Percentiles rank a stretch among this genome's conserved stretches.
Evolutionary conservation across 2,797 vertebrate species (phyloP).

Genomic region (Benthosema pterotum): DNA sequence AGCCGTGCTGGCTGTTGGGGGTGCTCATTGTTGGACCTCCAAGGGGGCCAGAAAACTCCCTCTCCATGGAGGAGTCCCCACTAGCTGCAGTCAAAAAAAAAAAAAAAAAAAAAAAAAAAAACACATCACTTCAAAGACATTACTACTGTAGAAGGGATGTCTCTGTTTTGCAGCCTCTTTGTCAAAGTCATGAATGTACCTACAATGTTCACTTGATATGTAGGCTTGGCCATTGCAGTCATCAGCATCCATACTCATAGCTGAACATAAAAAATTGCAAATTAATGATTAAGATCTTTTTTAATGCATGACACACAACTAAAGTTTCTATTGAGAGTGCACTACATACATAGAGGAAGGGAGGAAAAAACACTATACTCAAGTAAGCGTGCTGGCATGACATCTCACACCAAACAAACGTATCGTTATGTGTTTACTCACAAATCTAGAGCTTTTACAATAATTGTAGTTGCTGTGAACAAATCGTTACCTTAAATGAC

Average conservation of each 20-base stretch:
- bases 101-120: conserved; percentile 37
- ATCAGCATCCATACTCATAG: conserved; percentile 92
- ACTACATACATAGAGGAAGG: too few species aligned
- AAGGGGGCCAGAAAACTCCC: conserved; percentile 91
- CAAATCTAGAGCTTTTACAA: too few species aligned
- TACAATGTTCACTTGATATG: conserved; percentile 85
- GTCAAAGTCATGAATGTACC: background rate
- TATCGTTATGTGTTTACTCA: too few species aligned
- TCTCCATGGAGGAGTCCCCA: conserved; percentile 95
- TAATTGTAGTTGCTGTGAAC: too few species aligned
- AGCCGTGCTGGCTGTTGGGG: conserved; percentile 95
- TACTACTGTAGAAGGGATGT: background rate
- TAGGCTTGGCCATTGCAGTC: conserved; percentile 93
- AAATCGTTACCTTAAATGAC: too few species aligned
- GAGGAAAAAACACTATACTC: too few species aligned
- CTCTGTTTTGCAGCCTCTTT: too few species aligned
- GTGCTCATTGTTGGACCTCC: conserved; percentile 94
- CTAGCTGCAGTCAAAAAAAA: conserved; percentile 80
- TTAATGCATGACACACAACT: too few species aligned
- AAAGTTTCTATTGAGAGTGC: too few species aligned
- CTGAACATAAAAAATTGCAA: conserved; percentile 72
- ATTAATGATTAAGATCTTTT: conserved; percentile 28
- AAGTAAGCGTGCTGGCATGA: too few species aligned
- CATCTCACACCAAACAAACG: too few species aligned
- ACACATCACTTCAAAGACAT: conserved; percentile 8